Evolutionary conservation across 2,113 vertebrate species (phyloP), one percentile per base, ranked within the genome.

Genomic region (Hyperopisus bebe): DNA sequence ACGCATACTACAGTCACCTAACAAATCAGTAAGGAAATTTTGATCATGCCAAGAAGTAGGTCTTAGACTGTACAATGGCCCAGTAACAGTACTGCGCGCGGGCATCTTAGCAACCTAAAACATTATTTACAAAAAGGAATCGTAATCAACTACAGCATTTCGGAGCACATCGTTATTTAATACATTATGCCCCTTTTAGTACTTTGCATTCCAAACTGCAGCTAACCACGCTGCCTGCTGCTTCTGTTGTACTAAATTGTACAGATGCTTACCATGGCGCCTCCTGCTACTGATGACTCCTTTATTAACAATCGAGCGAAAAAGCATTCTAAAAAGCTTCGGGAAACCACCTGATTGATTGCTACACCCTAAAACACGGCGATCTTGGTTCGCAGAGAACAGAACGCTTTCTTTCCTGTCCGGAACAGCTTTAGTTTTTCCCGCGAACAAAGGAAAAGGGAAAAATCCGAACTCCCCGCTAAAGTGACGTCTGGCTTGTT

Each of bases 291-390:
- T 93, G 17, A 62, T 24, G 35, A 94, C 87, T 90, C 93, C 91
- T 91, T 94, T 93, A 89, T 95, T 94, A 27, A 96, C 89, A 6
- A 96, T 91, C 15, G 94, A 94, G 19, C 93, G 95, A 91, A 96
- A 96, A 91, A 96, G 91, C 95, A 96, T 96, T 74, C 15, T 89
- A 8, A 19, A 46, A 77, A 35, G 17, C 3, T 70, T 10, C 27
- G 50, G 6, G 24, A 21, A 53, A 19, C 55, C 5, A 44, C 21
- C 42, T 27, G 70, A 44, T 47, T 27, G 51, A 11, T 70, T 70
- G 50, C 44, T 7, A 31, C 39, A 80, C 31, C 24, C 11, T 46
- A 10, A 83, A 84, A 84, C 15, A 70, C 24, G 24, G 13, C 70
- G 47, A 31, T 47, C 17, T 31, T 39, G 8, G 6, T 53, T 27